Percentiles rank a stretch among this genome's conserved stretches.
These are phyloP conservation scores for Sinotaia quadrata DNA, from an alignment of 2,888 invertebrate species.

Conservation along the genomic window DNA sequence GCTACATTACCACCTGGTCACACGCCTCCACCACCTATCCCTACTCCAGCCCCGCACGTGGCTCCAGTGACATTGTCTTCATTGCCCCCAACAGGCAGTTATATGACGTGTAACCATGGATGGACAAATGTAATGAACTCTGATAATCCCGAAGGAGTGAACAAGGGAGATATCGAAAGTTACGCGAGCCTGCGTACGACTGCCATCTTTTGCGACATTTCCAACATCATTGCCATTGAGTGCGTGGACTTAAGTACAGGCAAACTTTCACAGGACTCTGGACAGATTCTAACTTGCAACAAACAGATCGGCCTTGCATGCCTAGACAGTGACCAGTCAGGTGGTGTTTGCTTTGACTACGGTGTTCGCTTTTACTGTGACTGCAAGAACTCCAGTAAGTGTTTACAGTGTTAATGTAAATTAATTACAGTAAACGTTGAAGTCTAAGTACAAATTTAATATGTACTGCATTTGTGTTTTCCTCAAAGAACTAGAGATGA, in stretches of 20 bases:
- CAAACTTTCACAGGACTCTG: constrained; percentile 79
- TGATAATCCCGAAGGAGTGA: constrained; percentile 53
- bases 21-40: constrained; percentile 11
- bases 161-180: constrained; percentile 65
- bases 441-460: too few relatives aligned
- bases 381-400: constrained; percentile 72
- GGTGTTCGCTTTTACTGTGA: constrained; percentile 70
- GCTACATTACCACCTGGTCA: constrained; percentile 24
- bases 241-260: constrained; percentile 82
- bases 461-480: too few relatives aligned
- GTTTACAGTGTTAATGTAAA: too few relatives aligned
- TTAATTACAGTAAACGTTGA: too few relatives aligned
- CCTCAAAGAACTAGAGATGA: too few relatives aligned
- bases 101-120: constrained; percentile 74
- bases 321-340: constrained; percentile 46
- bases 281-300: constrained; percentile 80
- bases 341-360: constrained; percentile 60
- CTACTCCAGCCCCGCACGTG: constrained; percentile 6
- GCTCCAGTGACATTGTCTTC: constrained; percentile 11
- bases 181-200: constrained; percentile 44
- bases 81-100: constrained; percentile 1
- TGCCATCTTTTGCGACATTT: constrained; percentile 54
- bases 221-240: constrained; percentile 77
- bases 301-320: constrained; percentile 53
- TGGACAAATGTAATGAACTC: constrained; percentile 87